These are phyloP conservation scores for Hirtodrosophila confusa DNA, from an alignment of 2,888 invertebrate genomes.

Conservation along the genomic window DNA sequence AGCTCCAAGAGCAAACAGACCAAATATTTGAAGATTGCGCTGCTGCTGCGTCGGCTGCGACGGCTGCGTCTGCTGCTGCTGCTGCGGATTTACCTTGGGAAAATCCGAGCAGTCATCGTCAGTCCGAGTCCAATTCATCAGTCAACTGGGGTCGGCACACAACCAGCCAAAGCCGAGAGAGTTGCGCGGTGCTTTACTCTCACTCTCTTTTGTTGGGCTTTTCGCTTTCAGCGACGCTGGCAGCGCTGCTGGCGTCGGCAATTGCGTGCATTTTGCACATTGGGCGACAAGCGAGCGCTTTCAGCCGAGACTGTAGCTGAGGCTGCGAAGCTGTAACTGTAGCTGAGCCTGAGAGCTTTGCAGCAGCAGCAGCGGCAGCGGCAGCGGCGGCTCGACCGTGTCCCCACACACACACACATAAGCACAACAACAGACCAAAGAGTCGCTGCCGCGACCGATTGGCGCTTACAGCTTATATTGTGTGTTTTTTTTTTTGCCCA, in stretches of 20 bases:
- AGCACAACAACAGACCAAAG: slow-evolving; percentile 27
- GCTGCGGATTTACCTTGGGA: slow-evolving; percentile 67
- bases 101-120: slow-evolving; percentile 75
- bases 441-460: slow-evolving; percentile 24
- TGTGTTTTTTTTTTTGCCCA: slow-evolving; percentile 35
- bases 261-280: slow-evolving; percentile 74
- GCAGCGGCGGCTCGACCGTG: slow-evolving; percentile 43
- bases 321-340: slow-evolving; percentile 28
- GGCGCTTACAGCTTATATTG: slow-evolving; percentile 14
- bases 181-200: slow-evolving; percentile 37
- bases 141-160: slow-evolving; percentile 35
- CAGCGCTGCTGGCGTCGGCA: slow-evolving; percentile 30
- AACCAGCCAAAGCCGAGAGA: slow-evolving; percentile 23
- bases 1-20: slow-evolving; percentile 29
- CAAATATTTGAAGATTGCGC: slow-evolving; percentile 47
- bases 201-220: slow-evolving; percentile 46
- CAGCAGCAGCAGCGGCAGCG: slow-evolving; percentile 11
- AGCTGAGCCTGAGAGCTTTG: slow-evolving; percentile 44
- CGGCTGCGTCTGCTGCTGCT: slow-evolving; percentile 11
- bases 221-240: slow-evolving; percentile 50
- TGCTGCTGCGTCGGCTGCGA: slow-evolving; percentile 9
- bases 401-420: slow-evolving; percentile 36
- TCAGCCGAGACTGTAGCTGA: slow-evolving; percentile 50
- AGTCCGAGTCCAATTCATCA: slow-evolving; percentile 48
- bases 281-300: slow-evolving; percentile 53